phyloP scores from a whole-genome alignment of 1,140 invertebrate genomes.

The Scaptomyza pallida region DNA sequence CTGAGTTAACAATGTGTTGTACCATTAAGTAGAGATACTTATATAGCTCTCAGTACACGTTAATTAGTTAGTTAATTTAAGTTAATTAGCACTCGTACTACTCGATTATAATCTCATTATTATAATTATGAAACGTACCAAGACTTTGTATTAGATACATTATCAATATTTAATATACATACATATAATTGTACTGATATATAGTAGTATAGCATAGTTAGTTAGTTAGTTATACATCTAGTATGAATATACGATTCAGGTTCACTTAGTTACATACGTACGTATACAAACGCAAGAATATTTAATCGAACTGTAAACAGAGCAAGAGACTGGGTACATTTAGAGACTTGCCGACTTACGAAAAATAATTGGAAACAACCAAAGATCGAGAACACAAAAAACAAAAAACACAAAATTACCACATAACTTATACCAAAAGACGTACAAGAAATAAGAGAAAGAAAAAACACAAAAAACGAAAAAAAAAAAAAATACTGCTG shows the following conservation, averaged over 20 bases:
- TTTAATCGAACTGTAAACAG: slow-evolving; percentile 53
- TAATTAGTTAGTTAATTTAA: no score
- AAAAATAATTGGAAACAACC: slow-evolving; percentile 31
- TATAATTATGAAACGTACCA: slow-evolving; percentile 57
- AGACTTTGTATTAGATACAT: slow-evolving; percentile 49
- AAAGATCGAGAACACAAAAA: slow-evolving; percentile 8
- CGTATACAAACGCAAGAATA: slow-evolving; percentile 48
- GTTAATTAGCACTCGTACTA: slow-evolving; percentile 32
- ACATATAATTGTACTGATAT: slow-evolving; percentile 48
- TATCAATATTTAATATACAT: slow-evolving; percentile 51
- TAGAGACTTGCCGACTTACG: slow-evolving; percentile 50
- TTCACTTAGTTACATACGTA: slow-evolving; percentile 52
- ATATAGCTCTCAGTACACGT: slow-evolving; percentile 13
- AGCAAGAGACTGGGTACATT: slow-evolving; percentile 55
- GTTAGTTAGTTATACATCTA: slow-evolving; percentile 33
- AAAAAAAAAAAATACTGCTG: slow-evolving; percentile 23
- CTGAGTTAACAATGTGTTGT: slow-evolving; percentile 16
- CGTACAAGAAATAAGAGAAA: slow-evolving; percentile 5
- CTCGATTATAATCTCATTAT: slow-evolving; percentile 47
- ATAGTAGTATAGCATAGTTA: no score
- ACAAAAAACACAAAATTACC: not conserved
- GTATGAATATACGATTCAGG: slow-evolving; percentile 33
- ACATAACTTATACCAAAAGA: slow-evolving; percentile 22
- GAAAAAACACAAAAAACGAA: not conserved
- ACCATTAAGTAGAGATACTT: slow-evolving; percentile 3